Conservation (phyloP, 2,113 vertebrate species). For the Nothoprocta perdicaria region DNA sequence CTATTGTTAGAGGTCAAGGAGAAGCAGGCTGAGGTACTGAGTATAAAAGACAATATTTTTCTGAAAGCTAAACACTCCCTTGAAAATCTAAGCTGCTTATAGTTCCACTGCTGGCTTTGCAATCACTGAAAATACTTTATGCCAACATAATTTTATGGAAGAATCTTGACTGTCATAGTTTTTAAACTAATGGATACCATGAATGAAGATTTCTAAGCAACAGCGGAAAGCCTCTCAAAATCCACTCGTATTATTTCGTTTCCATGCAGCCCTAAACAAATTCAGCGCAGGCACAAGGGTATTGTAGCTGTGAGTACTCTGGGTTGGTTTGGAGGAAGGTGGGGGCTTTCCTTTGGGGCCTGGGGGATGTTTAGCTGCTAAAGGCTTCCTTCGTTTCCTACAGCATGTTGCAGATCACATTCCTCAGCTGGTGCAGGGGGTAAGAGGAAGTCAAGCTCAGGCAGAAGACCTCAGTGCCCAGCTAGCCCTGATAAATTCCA, state of each 20-base stretch:
- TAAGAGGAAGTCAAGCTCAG: slow-evolving; percentile 93
- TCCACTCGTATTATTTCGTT: neutral
- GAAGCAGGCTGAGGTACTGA: neutral
- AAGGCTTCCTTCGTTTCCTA: neutral
- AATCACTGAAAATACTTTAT: neutral
- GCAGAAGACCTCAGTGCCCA: slow-evolving; percentile 94
- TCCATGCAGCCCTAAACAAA: neutral
- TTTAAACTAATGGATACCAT: neutral
- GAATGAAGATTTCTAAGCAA: neutral
- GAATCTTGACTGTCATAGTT: neutral
- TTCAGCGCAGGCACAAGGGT: neutral
- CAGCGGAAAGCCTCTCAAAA: neutral
- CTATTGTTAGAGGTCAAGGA: neutral
- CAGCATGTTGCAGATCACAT: slow-evolving; percentile 95
- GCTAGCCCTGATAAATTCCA: slow-evolving; percentile 93
- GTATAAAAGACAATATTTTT: neutral
- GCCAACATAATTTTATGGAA: neutral
- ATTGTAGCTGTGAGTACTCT: neutral
- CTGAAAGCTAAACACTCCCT: neutral
- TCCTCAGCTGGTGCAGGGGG: slow-evolving; percentile 95
- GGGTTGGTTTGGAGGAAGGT: neutral
- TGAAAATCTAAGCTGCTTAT: neutral
- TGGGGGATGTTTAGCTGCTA: neutral
- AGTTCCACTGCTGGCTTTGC: neutral
- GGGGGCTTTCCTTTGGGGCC: neutral